phyloP scores from a whole-genome alignment of 2,797 vertebrate genomes.

The Lepidocolaptes lacrymiger region DNA sequence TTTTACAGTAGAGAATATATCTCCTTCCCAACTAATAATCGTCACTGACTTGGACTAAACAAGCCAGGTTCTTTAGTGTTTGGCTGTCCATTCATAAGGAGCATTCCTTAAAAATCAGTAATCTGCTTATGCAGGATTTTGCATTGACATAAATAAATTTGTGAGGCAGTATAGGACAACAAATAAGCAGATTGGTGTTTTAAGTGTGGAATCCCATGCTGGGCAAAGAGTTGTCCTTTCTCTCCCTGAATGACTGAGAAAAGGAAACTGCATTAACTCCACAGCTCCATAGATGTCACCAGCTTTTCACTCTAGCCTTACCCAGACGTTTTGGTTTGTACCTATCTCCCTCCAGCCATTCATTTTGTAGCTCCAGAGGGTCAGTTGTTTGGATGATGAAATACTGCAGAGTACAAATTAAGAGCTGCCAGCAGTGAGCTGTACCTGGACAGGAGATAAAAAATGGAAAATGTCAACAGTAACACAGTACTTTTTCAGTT shows the following conservation, averaged over 20 bases:
- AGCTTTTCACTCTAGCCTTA: constrained; percentile 7
- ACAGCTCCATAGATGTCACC: constrained; percentile 46
- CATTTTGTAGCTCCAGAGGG: neutral
- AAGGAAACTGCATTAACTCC: constrained; percentile 29
- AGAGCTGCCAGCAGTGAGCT: constrained; percentile 12
- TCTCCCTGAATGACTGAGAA: neutral
- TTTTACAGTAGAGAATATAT: neutral
- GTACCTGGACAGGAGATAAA: neutral
- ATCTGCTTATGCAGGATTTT: neutral
- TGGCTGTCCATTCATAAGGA: neutral
- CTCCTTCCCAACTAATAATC: neutral
- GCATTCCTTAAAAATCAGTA: neutral
- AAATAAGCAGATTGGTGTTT: neutral
- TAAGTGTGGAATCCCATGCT: neutral
- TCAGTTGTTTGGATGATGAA: neutral
- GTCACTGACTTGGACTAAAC: neutral
- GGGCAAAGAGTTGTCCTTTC: neutral
- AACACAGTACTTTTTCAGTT: neutral
- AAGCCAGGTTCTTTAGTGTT: neutral
- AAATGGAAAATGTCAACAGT: neutral
- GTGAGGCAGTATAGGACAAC: neutral
- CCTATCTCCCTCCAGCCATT: neutral
- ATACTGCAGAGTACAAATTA: neutral
- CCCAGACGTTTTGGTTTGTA: neutral
- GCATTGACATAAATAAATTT: neutral